Evolutionary conservation across 2,888 invertebrate genomes (phyloP), one percentile per base, ranked within the genome.

Genomic region (Chalcosyrphus nemorum): DNA sequence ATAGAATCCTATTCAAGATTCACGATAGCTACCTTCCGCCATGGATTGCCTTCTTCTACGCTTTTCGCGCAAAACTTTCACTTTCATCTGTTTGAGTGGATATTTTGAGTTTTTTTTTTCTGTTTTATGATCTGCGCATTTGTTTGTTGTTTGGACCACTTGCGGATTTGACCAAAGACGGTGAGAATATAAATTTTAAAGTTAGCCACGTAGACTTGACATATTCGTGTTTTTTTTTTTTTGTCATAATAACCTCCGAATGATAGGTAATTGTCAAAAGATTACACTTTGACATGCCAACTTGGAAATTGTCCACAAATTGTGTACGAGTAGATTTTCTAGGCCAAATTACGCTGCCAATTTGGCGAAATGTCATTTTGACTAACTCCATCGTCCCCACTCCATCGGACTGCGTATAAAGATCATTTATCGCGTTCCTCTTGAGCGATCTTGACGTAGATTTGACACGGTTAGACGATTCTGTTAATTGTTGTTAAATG

Each of bases 401-500:
- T 56, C 32, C 41, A 6, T 5, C n/a, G 19, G 9, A 54, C 9
- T 17, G 32, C 9, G 52, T n/a, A 24, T 27, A 57, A 41, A 29
- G 0, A 56, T 45, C 54, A 38, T 71, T 65, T 71, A 43, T 47
- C 13, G 47, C 15, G 80, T 80, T 80, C 72, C 59, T 45, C 66
- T 72, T 72, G 41, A 61, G 27, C 13, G 72, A 59, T 59, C 27
- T 41, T 75, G n/a, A 27, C 56, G 68, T 6, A 11, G 38, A 66
- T 52, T 77, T 66, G 24, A 54, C 54, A 72, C 50, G 78, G 32
- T 50, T 63, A 35, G 50, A n/a, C 38, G 59, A 21, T 15, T 63
- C 4, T 43, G 56, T 24, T 82, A 82, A 78, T 78, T 78, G 68
- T 47, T 72, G 35, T 74, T 77, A 54, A 70, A 45, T 32, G 63